Percentiles rank a stretch among this genome's conserved stretches.
Conservation (phyloP, 2,113 vertebrate species). For the Neogale vison region DNA sequence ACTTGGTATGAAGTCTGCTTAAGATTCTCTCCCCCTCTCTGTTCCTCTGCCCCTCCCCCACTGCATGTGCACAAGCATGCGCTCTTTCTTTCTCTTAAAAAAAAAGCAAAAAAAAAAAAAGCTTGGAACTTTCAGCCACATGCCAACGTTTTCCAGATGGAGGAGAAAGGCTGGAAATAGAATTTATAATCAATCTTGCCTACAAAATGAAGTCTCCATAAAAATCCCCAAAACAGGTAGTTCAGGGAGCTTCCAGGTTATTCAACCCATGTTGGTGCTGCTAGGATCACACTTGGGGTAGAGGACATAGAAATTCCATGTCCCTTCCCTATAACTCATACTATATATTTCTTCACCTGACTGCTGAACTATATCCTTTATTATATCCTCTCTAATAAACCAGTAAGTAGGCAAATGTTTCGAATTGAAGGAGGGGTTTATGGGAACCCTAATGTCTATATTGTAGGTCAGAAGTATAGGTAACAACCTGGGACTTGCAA, state of each 20-base stretch:
- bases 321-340: background rate
- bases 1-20: background rate
- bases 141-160: background rate
- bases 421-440: background rate
- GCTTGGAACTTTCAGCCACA: background rate
- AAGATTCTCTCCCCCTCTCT: background rate
- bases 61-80: too few species aligned
- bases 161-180: background rate
- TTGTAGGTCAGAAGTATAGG: background rate
- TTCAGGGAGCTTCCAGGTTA: background rate
- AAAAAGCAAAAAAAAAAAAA: background rate
- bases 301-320: background rate
- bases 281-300: background rate
- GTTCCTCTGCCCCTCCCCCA: background rate
- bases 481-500: background rate
- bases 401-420: background rate
- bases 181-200: background rate
- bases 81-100: too few species aligned
- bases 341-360: background rate
- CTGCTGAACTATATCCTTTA: background rate
- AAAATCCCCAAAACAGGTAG: background rate
- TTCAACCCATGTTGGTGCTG: background rate
- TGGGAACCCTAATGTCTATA: background rate
- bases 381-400: background rate
- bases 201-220: background rate